Conservation (phyloP, 2,797 vertebrate genomes). For the Loris lydekkerianus region DNA sequence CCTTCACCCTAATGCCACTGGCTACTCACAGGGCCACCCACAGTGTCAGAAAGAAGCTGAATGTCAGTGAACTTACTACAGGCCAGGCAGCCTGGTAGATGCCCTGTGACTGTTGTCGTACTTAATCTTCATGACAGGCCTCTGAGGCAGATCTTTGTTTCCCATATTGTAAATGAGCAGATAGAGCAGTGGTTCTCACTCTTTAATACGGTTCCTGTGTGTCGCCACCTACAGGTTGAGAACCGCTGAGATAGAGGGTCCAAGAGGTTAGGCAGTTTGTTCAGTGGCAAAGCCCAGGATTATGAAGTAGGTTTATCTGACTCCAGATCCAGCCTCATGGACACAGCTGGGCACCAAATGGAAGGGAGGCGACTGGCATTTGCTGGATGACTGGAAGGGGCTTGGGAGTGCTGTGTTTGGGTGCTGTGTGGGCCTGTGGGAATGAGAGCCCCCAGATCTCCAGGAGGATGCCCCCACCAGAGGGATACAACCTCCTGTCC, state of each 20-base stretch:
- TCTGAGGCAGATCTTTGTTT: not conserved
- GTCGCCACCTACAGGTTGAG: no score
- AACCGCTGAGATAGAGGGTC: not conserved
- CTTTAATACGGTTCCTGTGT: no score
- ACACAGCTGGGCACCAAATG: not conserved
- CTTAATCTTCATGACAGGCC: not conserved
- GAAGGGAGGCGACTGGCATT: not conserved
- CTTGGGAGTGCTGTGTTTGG: not conserved
- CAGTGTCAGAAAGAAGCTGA: not conserved
- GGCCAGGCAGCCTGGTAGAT: not conserved
- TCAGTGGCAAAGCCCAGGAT: not conserved
- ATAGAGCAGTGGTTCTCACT: not conserved
- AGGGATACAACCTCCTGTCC: not conserved
- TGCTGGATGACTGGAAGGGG: not conserved
- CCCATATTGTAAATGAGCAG: not conserved
- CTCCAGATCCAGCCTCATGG: not conserved
- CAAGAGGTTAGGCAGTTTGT: not conserved
- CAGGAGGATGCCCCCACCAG: not conserved
- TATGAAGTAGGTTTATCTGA: not conserved
- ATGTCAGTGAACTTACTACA: fast-evolving
- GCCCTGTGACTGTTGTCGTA: not conserved
- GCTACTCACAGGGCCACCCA: not conserved
- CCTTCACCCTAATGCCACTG: not conserved
- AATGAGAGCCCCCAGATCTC: not conserved
- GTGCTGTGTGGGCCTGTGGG: not conserved